Base-by-base conservation (phyloP, 2,797 vertebrate species). In the Phoxinus dragarum region DNA sequence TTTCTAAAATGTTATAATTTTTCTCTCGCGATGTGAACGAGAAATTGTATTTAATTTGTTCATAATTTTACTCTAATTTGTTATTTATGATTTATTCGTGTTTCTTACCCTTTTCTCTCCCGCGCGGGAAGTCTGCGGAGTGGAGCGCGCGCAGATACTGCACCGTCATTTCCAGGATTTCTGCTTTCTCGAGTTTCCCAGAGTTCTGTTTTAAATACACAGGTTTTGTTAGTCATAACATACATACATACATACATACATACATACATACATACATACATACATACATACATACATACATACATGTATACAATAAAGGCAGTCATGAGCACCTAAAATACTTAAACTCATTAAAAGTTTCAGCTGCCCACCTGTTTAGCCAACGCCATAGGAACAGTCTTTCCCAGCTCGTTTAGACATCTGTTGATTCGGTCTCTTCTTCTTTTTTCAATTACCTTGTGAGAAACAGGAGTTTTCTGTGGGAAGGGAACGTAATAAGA, bases 111-210 rank as follows among this genome's bases (percentile, higher is more conserved):
- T 99, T 99, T 89, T 99, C 98, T 94, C 97, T 96, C 14, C 98
- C 97, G 2, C 98, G 95, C 31, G 98, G 98, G 73, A 99, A 98
- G 90, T 99, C 98, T 0, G 98, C 96, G 0, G 98, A 97, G 90
- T 99, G 98, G 56, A 99, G 94, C 40, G 98, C 98, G 84, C 97
- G 93, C 88, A 99, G 93, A 90, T 99, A 99, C 92, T 99, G 98
- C 19, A 99, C 98, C 0, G 98, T 99, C 98, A 99, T 99, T 92
- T 99, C 98, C 90, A 99, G 92, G 91, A 99, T 99, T 92, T 99
- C 98, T 7, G 98, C 98, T 80, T 99, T 99, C 91, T 99, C 98
- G 85, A 99, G 94, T 92, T 99, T 99, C 31, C 98, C 98, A 36
- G 97, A 98, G 89, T 96, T 98, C 98, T 99, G 87, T 75, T 76